Percentiles rank a stretch among this genome's conserved stretches.
Evolutionary conservation across 2,888 invertebrate genomes (phyloP).

Genomic region (Morpho deidamia): DNA sequence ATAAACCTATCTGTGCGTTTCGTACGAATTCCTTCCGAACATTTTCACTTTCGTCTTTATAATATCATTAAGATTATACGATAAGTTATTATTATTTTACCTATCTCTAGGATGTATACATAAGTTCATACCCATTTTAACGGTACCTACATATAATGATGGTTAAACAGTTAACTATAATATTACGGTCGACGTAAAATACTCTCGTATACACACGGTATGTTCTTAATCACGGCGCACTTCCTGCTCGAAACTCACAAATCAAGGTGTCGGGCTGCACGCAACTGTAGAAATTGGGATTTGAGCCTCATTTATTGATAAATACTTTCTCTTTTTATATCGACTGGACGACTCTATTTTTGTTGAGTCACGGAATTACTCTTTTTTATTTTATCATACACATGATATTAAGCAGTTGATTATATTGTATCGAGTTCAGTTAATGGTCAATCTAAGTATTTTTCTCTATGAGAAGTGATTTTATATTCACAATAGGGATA

Average conservation of each 20-base stretch:
- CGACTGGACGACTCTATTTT: neutral
- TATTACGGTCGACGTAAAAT: constrained; percentile 10
- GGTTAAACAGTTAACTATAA: constrained; percentile 9
- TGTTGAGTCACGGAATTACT: neutral
- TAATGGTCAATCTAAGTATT: neutral
- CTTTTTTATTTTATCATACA: too few relatives aligned
- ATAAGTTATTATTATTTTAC: neutral
- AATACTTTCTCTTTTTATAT: constrained; percentile 15
- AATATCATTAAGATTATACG: neutral
- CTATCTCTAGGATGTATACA: neutral
- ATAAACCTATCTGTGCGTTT: too few relatives aligned
- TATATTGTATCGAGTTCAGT: neutral
- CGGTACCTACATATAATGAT: constrained; percentile 6
- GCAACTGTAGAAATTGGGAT: constrained; percentile 14
- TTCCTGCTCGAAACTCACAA: constrained; percentile 18
- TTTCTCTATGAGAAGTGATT: too few relatives aligned
- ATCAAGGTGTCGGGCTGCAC: constrained; percentile 17
- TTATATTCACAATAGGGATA: too few relatives aligned
- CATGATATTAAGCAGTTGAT: too few relatives aligned
- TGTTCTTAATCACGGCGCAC: constrained; percentile 13
- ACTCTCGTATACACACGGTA: constrained; percentile 7
- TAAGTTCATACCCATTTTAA: neutral
- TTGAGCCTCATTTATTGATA: constrained; percentile 14
- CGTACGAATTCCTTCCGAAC: too few relatives aligned
- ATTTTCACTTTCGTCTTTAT: too few relatives aligned